phyloP scores from a whole-genome alignment of 2,113 vertebrate genomes.

The Ariopsis seemanni region DNA sequence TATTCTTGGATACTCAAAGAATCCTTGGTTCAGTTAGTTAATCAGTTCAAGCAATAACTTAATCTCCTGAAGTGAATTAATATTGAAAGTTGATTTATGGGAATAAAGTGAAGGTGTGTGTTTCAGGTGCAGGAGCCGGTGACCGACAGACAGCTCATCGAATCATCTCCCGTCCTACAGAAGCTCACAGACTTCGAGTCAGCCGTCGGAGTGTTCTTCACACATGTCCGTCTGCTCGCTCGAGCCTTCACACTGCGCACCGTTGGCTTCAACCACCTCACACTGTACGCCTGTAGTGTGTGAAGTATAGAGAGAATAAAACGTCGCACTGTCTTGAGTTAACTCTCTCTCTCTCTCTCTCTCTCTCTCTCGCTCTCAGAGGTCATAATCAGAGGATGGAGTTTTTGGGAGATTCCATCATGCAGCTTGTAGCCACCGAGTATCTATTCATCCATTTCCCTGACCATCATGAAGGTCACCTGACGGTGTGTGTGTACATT shows the following conservation, averaged over 20 bases:
- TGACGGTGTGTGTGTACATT: slow-evolving; percentile 78
- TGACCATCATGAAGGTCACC: slow-evolving; percentile 96
- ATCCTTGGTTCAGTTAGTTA: not conserved
- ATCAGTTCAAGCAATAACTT: not conserved
- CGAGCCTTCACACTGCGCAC: slow-evolving; percentile 95
- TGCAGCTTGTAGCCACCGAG: slow-evolving; percentile 97
- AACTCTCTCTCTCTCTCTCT: not conserved
- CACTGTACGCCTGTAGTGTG: slow-evolving; percentile 82
- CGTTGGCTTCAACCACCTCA: slow-evolving; percentile 98
- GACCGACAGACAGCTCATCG: slow-evolving; percentile 93
- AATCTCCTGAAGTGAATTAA: not conserved
- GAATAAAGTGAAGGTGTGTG: not conserved
- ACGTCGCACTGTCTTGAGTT: not conserved
- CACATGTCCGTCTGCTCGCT: slow-evolving; percentile 91
- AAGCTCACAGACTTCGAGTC: slow-evolving; percentile 93
- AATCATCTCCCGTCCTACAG: slow-evolving; percentile 96
- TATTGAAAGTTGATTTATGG: not conserved
- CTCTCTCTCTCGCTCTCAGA: slow-evolving; percentile 64
- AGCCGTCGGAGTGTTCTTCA: slow-evolving; percentile 91
- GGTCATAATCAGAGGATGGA: slow-evolving; percentile 99
- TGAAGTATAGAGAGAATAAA: too few relatives aligned
- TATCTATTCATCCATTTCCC: slow-evolving; percentile 99
- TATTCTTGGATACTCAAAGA: not conserved
- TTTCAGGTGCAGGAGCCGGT: slow-evolving; percentile 92
- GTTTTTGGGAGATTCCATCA: slow-evolving; percentile 98